These are phyloP conservation scores for Drosophila littoralis DNA, from an alignment of 1,140 invertebrate genomes.

Conservation along the genomic window DNA sequence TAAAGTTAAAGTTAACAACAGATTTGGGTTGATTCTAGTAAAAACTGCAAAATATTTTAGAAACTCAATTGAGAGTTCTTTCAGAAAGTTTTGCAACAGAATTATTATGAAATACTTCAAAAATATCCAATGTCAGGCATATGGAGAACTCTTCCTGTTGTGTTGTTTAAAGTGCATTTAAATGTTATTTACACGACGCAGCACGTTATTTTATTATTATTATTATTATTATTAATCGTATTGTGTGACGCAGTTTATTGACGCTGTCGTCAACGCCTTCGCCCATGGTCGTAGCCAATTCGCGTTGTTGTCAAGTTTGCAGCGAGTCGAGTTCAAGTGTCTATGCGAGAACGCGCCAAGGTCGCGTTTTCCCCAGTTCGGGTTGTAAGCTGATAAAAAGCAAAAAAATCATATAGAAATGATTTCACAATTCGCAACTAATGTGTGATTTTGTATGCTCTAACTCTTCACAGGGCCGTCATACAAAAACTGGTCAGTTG, in stretches of 20 bases:
- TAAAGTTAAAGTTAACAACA: too few species aligned
- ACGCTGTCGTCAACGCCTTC: slow-evolving; percentile 22
- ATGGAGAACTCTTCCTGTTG: slow-evolving; percentile 11
- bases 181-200: slow-evolving; percentile 64
- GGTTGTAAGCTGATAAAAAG: slow-evolving; percentile 33
- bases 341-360: slow-evolving; percentile 43
- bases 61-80: too few species aligned
- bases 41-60: too few species aligned
- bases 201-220: slow-evolving; percentile 33
- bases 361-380: slow-evolving; percentile 19
- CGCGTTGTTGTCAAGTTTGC: slow-evolving; percentile 20
- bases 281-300: slow-evolving; percentile 26
- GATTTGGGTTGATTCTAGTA: too few species aligned
- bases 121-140: too few species aligned
- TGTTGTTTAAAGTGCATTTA: slow-evolving; percentile 65
- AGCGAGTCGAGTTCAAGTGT: slow-evolving; percentile 37
- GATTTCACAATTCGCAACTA: background rate
- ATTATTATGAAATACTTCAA: too few species aligned
- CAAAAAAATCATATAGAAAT: background rate
- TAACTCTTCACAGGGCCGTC: slow-evolving; percentile 91
- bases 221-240: slow-evolving; percentile 28
- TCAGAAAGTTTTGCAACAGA: too few species aligned
- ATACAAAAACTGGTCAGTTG: slow-evolving; percentile 99
- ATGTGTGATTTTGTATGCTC: background rate
- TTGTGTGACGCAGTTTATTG: slow-evolving; percentile 49